Base-by-base conservation (phyloP, 2,797 vertebrate species). In the Macropus fuliginosus region DNA sequence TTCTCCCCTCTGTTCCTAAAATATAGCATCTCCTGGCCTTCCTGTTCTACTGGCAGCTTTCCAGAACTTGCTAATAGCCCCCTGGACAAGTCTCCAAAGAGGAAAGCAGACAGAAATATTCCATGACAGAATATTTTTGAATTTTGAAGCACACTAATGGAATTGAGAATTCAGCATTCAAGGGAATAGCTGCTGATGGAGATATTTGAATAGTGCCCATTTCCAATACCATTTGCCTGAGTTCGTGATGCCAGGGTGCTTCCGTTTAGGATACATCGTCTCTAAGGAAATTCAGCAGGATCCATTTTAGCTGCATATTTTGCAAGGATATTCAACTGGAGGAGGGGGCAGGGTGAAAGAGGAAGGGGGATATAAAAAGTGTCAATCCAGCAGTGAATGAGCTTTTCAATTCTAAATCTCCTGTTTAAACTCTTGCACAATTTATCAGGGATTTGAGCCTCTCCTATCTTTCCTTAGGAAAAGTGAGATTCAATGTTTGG, bases 11-110 rank as follows among this genome's bases (percentile, higher is more conserved):
- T 89, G 16, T 97, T 95, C 92, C 91, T 11, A 1, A 93, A 97
- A 93, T 95, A 97, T 0, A 0, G 0, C 1, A 28, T 92, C 24
- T 46, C 40, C 14, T 94, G 3, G 81, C 74, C 46, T 93, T 96
- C 94, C 94, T 92, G 91, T 97, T 97, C 89, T 94, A 94, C 90
- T 93, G 95, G 96, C 92, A 96, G 90, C 94, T 98, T 98, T 96
- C 96, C 94, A 96, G 90, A 54, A 89, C 92, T 98, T 97, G 56
- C 92, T 98, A 94, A 97, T 93, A 98, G 94, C 59, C 91, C 91
- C 94, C 13, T 96, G 92, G 96, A 93, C 97, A 97, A 94, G 62
- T 95, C 95, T 97, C 98, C 91, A 91, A 29, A 91, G 97, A 98
- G 97, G 89, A 91, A 96, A 97, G 54, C 50, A 97, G 94, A 94